Conservation (phyloP, 2,888 invertebrate species). For the Phengaris alcon region DNA sequence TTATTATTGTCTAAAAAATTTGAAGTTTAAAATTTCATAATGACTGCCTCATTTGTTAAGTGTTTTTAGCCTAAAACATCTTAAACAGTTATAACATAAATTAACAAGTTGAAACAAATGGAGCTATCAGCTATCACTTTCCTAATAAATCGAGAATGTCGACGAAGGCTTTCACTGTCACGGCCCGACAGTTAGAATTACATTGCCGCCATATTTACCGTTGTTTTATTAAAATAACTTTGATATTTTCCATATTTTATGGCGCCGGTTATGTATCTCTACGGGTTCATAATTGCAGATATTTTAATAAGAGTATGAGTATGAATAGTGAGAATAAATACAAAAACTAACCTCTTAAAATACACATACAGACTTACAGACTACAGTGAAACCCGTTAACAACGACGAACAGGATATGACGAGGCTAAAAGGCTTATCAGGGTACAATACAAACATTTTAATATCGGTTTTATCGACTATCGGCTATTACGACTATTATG, state of each 20-base stretch:
- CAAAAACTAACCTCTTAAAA: too few species aligned
- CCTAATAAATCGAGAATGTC: not conserved
- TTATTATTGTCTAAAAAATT: too few species aligned
- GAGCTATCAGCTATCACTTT: slow-evolving; percentile 18
- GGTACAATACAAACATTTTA: too few species aligned
- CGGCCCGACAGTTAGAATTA: not conserved
- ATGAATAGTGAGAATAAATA: too few species aligned
- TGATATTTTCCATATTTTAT: not conserved
- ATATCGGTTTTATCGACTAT: too few species aligned
- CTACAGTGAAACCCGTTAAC: too few species aligned
- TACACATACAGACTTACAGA: too few species aligned
- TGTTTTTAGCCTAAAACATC: not conserved
- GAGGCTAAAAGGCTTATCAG: too few species aligned
- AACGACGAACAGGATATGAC: too few species aligned
- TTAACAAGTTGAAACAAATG: not conserved
- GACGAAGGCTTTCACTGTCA: not conserved
- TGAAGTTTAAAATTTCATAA: too few species aligned
- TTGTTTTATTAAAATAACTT: not conserved
- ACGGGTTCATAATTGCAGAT: not conserved
- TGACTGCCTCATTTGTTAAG: not conserved
- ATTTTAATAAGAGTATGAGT: not conserved
- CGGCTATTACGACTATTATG: too few species aligned
- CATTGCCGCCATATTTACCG: not conserved
- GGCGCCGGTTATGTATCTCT: not conserved
- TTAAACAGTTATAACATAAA: too few species aligned